Evolutionary conservation across 2,888 invertebrate species (phyloP), one percentile per base, ranked within the genome.

Genomic region (Acanthococcus lagerstroemiae): DNA sequence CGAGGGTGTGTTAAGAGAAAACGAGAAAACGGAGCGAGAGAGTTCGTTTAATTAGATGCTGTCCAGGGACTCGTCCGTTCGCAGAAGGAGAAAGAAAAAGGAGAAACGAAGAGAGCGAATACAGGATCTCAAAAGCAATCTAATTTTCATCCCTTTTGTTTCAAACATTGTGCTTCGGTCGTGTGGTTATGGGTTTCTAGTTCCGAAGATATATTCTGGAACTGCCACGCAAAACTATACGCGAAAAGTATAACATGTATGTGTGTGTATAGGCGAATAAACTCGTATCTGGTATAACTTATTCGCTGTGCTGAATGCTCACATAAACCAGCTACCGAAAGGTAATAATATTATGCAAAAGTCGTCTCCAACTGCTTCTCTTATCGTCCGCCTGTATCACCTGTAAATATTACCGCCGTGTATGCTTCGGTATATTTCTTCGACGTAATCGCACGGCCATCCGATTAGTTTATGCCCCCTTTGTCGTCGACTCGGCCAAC

Each of bases 141-240:
- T 65, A 65, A 65, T 65, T 65, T 65, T 52, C 65, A 45, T 55
- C 65, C 65, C 65, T 65, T 65, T 65, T 65, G 65, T 65, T 65
- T 65, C 46, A 55, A 55, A 50, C 57, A 57, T 57, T 57, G 57
- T 57, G 24, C 57, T 57, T 19, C 21, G 57, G 27, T 57, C 57
- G 45, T 57, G 57, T 45, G 57, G 57, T 57, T 57, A 57, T 57
- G 57, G 57, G 57, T 57, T 60, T 60, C 57, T 57, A 48, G 48
- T 21, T 48, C 17, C 48, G 48, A 48, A 21, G n/a, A 48, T 48
- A 48, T 37, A 37, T 37, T 37, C 37, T 37, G 37, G 37, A 37
- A 37, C 37, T 37, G 37, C 37, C 37, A 37, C 37, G 37, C n/a
- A 37, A 15, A n/a, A 37, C 37, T 37, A 15, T n/a, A n/a, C n/a